Conservation (phyloP, 2,888 invertebrate genomes). For the Hesperia comma region DNA sequence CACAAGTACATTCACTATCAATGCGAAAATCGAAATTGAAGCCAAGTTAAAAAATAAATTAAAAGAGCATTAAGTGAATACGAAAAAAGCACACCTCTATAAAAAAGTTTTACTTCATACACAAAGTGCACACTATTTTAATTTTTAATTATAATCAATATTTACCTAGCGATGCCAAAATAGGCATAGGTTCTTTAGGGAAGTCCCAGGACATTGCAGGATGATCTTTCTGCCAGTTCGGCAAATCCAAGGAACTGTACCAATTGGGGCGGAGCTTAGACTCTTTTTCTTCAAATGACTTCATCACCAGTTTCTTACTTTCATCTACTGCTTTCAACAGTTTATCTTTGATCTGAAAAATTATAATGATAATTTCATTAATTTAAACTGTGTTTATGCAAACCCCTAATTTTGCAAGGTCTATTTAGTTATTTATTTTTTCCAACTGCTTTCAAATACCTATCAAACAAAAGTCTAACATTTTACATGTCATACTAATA, state of each 20-base stretch:
- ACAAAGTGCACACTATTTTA: no score
- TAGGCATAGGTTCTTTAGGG: constrained; percentile 71
- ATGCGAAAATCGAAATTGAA: no score
- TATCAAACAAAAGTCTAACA: no score
- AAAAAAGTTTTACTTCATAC: no score
- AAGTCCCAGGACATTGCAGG: constrained; percentile 81
- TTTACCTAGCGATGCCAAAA: constrained; percentile 68
- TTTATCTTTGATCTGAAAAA: constrained; percentile 76
- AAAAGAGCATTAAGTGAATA: no score
- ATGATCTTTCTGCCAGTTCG: constrained; percentile 77
- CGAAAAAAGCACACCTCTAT: no score
- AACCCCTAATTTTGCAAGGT: no score
- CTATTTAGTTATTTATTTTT: no score
- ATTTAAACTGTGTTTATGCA: constrained; percentile 4
- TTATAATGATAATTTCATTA: neutral
- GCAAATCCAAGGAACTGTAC: constrained; percentile 72
- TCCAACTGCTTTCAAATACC: no score
- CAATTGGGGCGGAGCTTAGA: constrained; percentile 67
- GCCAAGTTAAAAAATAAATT: no score
- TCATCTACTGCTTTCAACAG: constrained; percentile 80
- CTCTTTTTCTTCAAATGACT: constrained; percentile 78
- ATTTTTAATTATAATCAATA: neutral
- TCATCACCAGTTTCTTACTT: constrained; percentile 77
- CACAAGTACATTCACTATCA: no score
- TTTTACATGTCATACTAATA: no score